These are phyloP conservation scores for Hormaphis cornu DNA, from an alignment of 1,140 invertebrate genomes.

Conservation along the genomic window DNA sequence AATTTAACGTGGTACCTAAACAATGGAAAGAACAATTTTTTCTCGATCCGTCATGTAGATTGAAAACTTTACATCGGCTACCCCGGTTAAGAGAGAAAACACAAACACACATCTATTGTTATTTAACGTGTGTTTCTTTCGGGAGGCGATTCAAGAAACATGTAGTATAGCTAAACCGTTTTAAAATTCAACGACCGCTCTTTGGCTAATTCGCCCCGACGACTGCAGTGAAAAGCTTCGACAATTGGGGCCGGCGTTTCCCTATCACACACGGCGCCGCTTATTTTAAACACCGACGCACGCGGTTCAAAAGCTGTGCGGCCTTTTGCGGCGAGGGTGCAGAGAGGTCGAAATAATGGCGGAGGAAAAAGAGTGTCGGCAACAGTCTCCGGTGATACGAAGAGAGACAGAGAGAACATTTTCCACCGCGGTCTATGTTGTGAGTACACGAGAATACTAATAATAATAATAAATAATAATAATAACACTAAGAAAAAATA, in stretches of 20 bases:
- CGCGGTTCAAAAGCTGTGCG: not conserved
- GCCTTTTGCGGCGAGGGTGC: not conserved
- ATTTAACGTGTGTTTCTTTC: not conserved
- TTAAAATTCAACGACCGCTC: not conserved
- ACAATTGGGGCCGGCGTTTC: not conserved
- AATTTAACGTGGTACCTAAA: no score
- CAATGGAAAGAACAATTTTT: no score
- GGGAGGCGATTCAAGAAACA: no score
- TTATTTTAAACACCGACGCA: not conserved
- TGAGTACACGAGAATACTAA: no score
- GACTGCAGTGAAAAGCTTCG: not conserved
- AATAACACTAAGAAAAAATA: no score
- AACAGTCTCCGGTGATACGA: no score
- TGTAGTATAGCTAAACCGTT: not conserved
- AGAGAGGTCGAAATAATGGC: no score
- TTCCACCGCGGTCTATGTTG: no score
- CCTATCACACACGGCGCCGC: not conserved
- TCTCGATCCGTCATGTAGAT: not conserved
- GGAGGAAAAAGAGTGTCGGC: no score
- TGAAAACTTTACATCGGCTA: not conserved
- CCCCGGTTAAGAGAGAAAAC: not conserved
- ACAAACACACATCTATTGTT: no score
- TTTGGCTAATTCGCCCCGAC: not conserved
- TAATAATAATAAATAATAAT: no score
- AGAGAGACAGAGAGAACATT: no score